Percentiles rank a stretch among this genome's conserved stretches.
Evolutionary conservation across 2,888 invertebrate species (phyloP).

Genomic region (Drosophila neotestacea): DNA sequence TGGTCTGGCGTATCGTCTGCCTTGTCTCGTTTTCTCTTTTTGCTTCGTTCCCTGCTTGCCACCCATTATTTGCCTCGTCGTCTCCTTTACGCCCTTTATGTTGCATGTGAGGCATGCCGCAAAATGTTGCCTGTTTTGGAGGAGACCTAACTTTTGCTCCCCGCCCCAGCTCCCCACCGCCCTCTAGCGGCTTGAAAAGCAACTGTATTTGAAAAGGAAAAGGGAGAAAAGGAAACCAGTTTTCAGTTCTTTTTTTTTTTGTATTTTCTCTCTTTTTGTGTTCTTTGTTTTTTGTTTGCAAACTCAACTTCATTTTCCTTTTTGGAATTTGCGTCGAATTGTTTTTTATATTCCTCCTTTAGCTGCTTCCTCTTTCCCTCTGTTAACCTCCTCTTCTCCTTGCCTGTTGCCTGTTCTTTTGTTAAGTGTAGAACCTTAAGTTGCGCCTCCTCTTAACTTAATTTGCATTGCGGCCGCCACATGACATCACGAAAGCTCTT

Average conservation of each 20-base stretch:
- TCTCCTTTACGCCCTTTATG: conserved; percentile 9
- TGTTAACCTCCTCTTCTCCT: conserved; percentile 4
- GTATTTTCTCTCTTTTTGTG: conserved; percentile 11
- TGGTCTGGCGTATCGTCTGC: conserved; percentile 42
- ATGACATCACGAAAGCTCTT: conserved; percentile 42
- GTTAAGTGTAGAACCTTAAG: conserved; percentile 13
- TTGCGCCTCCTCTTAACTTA: conserved; percentile 17
- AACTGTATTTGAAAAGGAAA: conserved; percentile 85
- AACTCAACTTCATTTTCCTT: conserved; percentile 71
- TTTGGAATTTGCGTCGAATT: conserved; percentile 58
- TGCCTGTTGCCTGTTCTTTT: conserved; percentile 1
- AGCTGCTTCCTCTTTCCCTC: background rate
- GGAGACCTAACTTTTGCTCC: background rate
- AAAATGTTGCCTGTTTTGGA: conserved; percentile 11
- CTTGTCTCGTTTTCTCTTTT: conserved; percentile 1
- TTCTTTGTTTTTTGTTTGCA: conserved; percentile 25
- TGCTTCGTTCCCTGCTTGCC: no score
- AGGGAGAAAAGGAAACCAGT: conserved; percentile 71
- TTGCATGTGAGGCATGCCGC: conserved; percentile 11
- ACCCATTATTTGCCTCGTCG: background rate
- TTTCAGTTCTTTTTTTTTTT: conserved; percentile 57
- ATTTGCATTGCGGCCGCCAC: conserved; percentile 38
- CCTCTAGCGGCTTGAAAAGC: conserved; percentile 58
- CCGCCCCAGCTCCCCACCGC: background rate
- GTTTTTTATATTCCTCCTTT: conserved; percentile 26